phyloP scores from a whole-genome alignment of 1,140 invertebrate species.

The Drosophila setifemur region DNA sequence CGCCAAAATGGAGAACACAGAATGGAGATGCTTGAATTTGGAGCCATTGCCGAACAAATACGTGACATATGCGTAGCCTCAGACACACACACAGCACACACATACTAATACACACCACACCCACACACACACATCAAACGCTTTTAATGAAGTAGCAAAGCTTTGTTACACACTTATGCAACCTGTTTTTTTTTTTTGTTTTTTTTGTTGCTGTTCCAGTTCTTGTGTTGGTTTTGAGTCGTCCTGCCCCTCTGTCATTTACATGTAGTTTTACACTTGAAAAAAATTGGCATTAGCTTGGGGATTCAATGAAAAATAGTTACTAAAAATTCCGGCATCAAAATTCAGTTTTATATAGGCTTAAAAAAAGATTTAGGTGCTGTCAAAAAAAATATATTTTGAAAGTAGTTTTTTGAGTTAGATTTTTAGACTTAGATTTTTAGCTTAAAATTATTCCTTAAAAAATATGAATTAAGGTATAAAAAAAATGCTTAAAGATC shows the following conservation, averaged over 20 bases:
- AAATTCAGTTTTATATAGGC: no score
- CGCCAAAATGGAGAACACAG: neutral
- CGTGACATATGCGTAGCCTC: slow-evolving; percentile 40
- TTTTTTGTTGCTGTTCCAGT: neutral
- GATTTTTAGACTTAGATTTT: no score
- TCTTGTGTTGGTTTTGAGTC: neutral
- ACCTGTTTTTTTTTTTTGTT: neutral
- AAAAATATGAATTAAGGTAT: no score
- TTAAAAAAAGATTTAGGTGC: no score
- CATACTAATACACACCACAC: neutral
- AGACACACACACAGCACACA: neutral
- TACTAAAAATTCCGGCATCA: no score
- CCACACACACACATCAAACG: slow-evolving; percentile 18
- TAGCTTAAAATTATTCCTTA: no score
- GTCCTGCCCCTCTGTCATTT: slow-evolving; percentile 22
- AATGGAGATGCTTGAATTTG: neutral
- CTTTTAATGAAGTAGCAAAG: slow-evolving; percentile 55
- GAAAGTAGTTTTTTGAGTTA: no score
- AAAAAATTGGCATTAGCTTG: neutral
- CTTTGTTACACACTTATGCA: slow-evolving; percentile 28
- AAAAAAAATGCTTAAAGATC: no score
- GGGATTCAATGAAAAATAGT: no score
- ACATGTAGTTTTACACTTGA: slow-evolving; percentile 5
- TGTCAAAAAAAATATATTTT: no score
- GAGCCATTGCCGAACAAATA: slow-evolving; percentile 41